These are phyloP conservation scores for Drosophila mayaguana DNA, from an alignment of 2,888 invertebrate genomes.

Conservation along the genomic window DNA sequence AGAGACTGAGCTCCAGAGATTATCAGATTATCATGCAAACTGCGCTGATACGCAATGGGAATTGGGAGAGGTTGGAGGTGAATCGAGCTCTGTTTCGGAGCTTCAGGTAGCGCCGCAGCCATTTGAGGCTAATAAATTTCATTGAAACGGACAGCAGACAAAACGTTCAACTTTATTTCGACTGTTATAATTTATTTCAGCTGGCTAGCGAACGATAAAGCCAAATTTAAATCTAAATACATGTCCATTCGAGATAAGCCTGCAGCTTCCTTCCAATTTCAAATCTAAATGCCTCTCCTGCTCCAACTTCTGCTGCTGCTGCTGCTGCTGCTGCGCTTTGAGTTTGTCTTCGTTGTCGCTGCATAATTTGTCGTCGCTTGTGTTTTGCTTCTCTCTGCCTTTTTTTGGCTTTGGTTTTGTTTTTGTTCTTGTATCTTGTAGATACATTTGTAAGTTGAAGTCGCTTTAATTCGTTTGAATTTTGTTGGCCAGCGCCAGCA, in stretches of 20 bases:
- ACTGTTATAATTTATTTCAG: slow-evolving; percentile 80
- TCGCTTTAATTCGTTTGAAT: slow-evolving; percentile 74
- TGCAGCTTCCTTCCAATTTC: slow-evolving; percentile 26
- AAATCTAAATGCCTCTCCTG: slow-evolving; percentile 11
- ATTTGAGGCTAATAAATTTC: slow-evolving; percentile 72
- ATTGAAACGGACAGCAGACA: slow-evolving; percentile 68
- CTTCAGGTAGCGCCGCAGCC: slow-evolving; percentile 61
- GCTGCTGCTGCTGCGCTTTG: slow-evolving; percentile 26
- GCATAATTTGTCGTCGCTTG: slow-evolving; percentile 77
- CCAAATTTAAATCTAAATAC: slow-evolving; percentile 23
- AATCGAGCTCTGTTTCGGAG: not conserved
- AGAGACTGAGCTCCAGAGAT: slow-evolving; percentile 20
- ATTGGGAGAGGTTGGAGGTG: not conserved
- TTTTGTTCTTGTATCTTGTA: slow-evolving; percentile 63
- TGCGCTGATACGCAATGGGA: slow-evolving; percentile 3
- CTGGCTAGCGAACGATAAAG: slow-evolving; percentile 15
- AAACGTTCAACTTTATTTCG: slow-evolving; percentile 74
- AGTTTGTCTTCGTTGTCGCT: slow-evolving; percentile 54
- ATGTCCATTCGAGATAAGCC: slow-evolving; percentile 24
- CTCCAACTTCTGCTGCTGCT: slow-evolving; percentile 1
- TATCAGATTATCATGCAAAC: slow-evolving; percentile 31
- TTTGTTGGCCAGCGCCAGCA: slow-evolving; percentile 54
- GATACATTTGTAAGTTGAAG: slow-evolving; percentile 76
- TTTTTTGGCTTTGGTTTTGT: slow-evolving; percentile 2
- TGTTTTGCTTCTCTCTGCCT: slow-evolving; percentile 23